Evolutionary conservation across 2,888 invertebrate species (phyloP), one percentile per base, ranked within the genome.

Genomic region (Eupeodes latifasciatus): DNA sequence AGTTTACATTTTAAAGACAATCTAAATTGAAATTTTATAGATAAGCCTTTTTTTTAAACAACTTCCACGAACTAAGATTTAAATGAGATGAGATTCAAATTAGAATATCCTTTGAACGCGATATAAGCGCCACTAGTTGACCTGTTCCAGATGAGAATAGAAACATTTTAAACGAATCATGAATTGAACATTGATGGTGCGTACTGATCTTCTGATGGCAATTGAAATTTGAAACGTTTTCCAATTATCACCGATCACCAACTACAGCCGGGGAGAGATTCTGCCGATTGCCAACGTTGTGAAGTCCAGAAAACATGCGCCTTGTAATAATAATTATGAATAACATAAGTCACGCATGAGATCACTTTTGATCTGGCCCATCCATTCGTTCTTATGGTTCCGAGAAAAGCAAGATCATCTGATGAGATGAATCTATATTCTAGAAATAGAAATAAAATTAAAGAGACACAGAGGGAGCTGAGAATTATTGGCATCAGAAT

Each of bases 261-360:
- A 40, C 40, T 27, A 27, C 40, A 40, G 40, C 51, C 27, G 2
- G 67, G 53, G 59, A 78, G 78, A 81, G 36, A 55, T 40, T 51
- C 49, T 51, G 16, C 1, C 10, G 51, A 7, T 7, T 40, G 40
- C 6, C 40, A 40, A 7, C 40, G 40, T 40, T 40, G 9, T 40
- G 40, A 7, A 16, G n/a, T 19, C 19, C 49, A 64, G 47, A 64
- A 9, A 40, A 66, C 27, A 71, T 59, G 47, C 44, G 34, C 49
- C 27, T 64, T 74, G 64, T 78, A 85, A 88, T 78, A 85, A 88
- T 40, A 40, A 40, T 88, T 81, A 85, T 85, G 88, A 88, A 85
- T 85, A 88, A 88, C 81, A 84, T 88, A 88, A 88, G 85, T 88
- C 85, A 88, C 88, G 88, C 88, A 88, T 85, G 88, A 85, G 85